Evolutionary conservation across 2,888 invertebrate species (phyloP), one percentile per base, ranked within the genome.

Genomic region (Tricholauxania praeusta): DNA sequence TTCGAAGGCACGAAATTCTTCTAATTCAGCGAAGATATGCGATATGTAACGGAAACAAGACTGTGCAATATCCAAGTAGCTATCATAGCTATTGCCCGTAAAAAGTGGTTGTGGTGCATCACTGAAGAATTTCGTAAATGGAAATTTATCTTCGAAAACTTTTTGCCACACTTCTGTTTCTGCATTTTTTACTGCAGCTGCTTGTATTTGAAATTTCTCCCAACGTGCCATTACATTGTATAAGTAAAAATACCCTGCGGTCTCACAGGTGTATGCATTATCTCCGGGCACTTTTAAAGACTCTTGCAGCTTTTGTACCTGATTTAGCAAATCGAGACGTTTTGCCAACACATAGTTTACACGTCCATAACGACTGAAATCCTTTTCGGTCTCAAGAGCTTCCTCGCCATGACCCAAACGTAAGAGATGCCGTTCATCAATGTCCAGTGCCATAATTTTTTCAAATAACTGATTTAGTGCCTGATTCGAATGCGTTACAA

Each of bases 341-440:
- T 98, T 97, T 0, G 96, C 94, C 63, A 99, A 89, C 59, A 99
- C 99, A 88, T 97, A 99, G 89, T 99, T 99, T 2, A 99, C 99
- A 71, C 99, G 92, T 1, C 99, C 99, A 86, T 99, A 99, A 89
- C 96, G 92, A 83, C 98, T 98, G 88, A 98, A 99, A 86, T 99
- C 99, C 86, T 99, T 99, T 85, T 99, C 99, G 0, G 99, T 99
- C 87, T 99, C 99, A 69, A 99, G 88, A 0, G 97, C 96, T 85
- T 99, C 99, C 86, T 99, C 99, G 15, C 99, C 99, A 82, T 99
- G 99, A 82, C 99, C 99, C 73, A 99, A 91, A 93, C 99, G 98
- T 73, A 99, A 88, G 76, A 99, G 89, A 90, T 99, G 99, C 0
- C 99, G 89, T 86, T 99, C 99, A 82, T 99, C 99, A 51, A 99